Evolutionary conservation across 2,797 vertebrate species (phyloP).

Genomic region (Fringilla coelebs): DNA sequence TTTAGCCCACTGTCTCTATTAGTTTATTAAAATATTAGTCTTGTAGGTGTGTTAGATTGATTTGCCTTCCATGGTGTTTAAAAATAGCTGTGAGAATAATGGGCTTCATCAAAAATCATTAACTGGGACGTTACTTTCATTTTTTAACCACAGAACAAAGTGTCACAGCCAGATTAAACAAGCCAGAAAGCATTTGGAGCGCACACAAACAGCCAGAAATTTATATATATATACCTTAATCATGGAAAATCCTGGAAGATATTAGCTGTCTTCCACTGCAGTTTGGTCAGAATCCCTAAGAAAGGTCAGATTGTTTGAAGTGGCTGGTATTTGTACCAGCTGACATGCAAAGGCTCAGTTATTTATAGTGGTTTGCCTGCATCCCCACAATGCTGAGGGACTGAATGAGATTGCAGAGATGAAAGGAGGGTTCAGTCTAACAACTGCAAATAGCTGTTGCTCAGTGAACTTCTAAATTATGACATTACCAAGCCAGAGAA

Average conservation of each 20-base stretch:
- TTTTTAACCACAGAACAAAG: slow-evolving; percentile 60
- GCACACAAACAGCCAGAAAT: slow-evolving; percentile 6
- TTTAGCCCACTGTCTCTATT: slow-evolving; percentile 35
- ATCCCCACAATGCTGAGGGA: background rate
- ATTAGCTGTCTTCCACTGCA: background rate
- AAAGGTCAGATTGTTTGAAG: slow-evolving; percentile 65
- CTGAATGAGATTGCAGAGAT: slow-evolving; percentile 51
- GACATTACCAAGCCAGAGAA: background rate
- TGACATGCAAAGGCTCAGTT: slow-evolving; percentile 53
- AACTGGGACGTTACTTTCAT: slow-evolving; percentile 43
- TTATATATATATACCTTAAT: slow-evolving; percentile 13
- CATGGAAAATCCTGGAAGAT: slow-evolving; percentile 24
- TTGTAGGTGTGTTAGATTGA: slow-evolving; percentile 45
- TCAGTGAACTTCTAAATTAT: background rate
- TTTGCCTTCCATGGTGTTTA: slow-evolving; percentile 13
- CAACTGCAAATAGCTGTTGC: slow-evolving; percentile 10
- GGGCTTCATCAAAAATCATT: slow-evolving; percentile 61
- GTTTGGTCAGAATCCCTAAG: slow-evolving; percentile 13
- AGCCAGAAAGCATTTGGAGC: slow-evolving; percentile 12
- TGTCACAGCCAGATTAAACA: slow-evolving; percentile 68
- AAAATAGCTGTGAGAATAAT: slow-evolving; percentile 61
- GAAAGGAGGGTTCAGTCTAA: slow-evolving; percentile 37
- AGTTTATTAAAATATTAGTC: slow-evolving; percentile 61
- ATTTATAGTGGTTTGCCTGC: slow-evolving; percentile 30
- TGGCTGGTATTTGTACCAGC: slow-evolving; percentile 44